A percentile compares a stretch with the other conserved stretches of the same genome.
Conservation (phyloP, 2,797 vertebrate species). For the Chaunax sp. region DNA sequence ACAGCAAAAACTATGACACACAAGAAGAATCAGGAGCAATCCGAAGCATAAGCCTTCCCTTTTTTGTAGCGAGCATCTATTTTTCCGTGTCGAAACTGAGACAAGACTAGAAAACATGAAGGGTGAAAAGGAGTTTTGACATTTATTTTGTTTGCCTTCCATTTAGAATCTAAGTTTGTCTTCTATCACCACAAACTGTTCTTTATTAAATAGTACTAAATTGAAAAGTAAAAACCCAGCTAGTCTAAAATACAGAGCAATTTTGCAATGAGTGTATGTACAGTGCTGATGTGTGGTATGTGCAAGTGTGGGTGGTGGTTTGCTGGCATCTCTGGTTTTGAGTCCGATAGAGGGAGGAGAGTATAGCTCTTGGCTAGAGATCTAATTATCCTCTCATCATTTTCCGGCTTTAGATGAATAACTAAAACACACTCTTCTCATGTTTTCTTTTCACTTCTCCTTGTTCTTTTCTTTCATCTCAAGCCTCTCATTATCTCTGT, state of each 20-base stretch:
- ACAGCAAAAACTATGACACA: slow-evolving; percentile 28
- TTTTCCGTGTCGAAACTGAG: background rate
- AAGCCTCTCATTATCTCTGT: background rate
- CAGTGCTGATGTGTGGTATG: slow-evolving; percentile 59
- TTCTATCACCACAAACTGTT: slow-evolving; percentile 24
- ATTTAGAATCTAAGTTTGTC: slow-evolving; percentile 20
- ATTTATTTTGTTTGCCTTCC: slow-evolving; percentile 17
- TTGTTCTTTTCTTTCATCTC: background rate
- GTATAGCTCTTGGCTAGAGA: slow-evolving; percentile 24
- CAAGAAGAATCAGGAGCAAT: background rate
- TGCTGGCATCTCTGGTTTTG: slow-evolving; percentile 40
- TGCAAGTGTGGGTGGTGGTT: slow-evolving; percentile 59
- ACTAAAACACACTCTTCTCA: slow-evolving; percentile 1
- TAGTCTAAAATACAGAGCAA: slow-evolving; percentile 34
- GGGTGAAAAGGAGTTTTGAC: slow-evolving; percentile 1
- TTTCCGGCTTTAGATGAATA: slow-evolving; percentile 23
- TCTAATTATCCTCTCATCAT: slow-evolving; percentile 14
- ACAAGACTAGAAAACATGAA: slow-evolving; percentile 2
- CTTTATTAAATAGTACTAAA: slow-evolving; percentile 34
- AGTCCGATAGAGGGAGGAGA: slow-evolving; percentile 38
- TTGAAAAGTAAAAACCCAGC: slow-evolving; percentile 46
- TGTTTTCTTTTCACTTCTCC: background rate
- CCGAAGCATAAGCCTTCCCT: background rate
- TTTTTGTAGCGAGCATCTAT: background rate
- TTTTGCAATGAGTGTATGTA: slow-evolving; percentile 52